Percentiles rank a stretch among this genome's conserved stretches.
Evolutionary conservation across 1,140 invertebrate genomes (phyloP).

Genomic region (Lamellibrachia luymesi): DNA sequence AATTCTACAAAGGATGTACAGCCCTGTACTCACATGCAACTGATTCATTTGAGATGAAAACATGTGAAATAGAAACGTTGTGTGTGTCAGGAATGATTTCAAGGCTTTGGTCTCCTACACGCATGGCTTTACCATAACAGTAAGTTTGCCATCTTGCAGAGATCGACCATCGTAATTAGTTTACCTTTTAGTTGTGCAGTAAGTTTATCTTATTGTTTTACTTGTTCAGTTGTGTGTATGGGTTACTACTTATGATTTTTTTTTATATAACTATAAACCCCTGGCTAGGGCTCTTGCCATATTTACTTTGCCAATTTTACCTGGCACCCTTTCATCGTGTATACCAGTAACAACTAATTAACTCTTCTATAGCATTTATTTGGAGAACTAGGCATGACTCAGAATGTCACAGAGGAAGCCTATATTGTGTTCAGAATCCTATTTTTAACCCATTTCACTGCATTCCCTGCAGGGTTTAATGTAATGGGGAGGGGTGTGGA

Average conservation of each 20-base stretch:
- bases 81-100: background rate
- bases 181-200: too few species aligned
- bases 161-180: too few species aligned
- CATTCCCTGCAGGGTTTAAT: background rate
- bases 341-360: background rate
- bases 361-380: background rate
- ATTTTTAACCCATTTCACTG: background rate
- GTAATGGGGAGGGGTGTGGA: background rate
- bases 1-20: background rate
- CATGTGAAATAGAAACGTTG: background rate
- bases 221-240: too few species aligned
- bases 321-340: background rate
- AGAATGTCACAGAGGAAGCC: background rate
- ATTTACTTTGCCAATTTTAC: too few species aligned
- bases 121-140: background rate
- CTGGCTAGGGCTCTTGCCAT: too few species aligned
- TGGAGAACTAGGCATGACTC: background rate
- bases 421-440: background rate
- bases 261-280: too few species aligned
- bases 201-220: too few species aligned
- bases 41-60: background rate
- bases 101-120: background rate
- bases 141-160: too few species aligned
- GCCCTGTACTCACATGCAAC: background rate
- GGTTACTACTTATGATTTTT: too few species aligned